Percentiles rank a stretch among this genome's conserved stretches.
These are phyloP conservation scores for Luffia ferchaultella DNA, from an alignment of 2,888 invertebrate species.

Conservation along the genomic window DNA sequence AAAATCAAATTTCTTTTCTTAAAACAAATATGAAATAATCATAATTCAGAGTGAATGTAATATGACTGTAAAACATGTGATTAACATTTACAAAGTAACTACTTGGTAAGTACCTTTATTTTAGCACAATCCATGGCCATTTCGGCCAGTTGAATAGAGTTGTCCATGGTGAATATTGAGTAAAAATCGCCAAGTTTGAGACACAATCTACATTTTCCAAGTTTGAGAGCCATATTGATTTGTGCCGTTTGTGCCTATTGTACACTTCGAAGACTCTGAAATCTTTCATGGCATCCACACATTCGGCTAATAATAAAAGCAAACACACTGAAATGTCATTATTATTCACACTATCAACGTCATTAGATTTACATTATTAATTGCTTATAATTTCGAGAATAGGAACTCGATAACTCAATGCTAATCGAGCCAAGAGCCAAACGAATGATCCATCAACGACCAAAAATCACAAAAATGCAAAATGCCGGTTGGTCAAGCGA, in stretches of 20 bases:
- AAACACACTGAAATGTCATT: no score
- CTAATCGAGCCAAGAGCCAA: no score
- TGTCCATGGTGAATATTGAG: conserved; percentile 59
- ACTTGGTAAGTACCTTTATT: conserved; percentile 36
- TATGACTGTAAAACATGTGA: no score
- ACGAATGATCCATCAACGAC: no score
- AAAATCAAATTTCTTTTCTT: conserved; percentile 6
- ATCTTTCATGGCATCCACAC: not conserved
- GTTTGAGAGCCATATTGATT: conserved; percentile 64
- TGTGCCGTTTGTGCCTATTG: conserved; percentile 7
- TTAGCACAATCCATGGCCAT: conserved; percentile 62
- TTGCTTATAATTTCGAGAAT: no score
- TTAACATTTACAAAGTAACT: not conserved
- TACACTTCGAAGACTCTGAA: not conserved
- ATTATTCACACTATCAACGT: no score
- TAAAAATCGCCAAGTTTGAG: conserved; percentile 62
- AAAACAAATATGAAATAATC: no score
- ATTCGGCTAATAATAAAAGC: no score
- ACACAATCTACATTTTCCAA: conserved; percentile 63
- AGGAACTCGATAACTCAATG: no score
- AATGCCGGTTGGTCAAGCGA: no score
- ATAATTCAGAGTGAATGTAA: not conserved
- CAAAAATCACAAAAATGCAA: no score
- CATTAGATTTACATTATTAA: no score
- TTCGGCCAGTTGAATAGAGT: conserved; percentile 51